Conservation (phyloP, 2,797 vertebrate species). For the Babyrousa celebensis region DNA sequence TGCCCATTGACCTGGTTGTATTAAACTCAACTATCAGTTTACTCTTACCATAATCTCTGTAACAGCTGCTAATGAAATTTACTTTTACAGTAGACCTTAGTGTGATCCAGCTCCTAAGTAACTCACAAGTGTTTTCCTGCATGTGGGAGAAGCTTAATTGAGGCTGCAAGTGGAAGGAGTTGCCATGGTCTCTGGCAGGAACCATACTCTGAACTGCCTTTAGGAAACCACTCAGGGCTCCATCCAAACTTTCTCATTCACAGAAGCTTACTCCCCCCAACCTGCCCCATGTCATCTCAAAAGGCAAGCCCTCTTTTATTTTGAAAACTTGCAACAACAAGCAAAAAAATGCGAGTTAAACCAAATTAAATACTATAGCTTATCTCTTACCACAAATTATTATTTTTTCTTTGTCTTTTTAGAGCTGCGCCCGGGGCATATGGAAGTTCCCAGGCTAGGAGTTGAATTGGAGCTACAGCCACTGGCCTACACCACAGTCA, state of each 20-base stretch:
- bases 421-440: no score
- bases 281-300: not conserved
- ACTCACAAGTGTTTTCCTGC: not conserved
- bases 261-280: no score
- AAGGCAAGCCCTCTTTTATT: slow-evolving; percentile 23
- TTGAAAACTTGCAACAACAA: slow-evolving; percentile 15
- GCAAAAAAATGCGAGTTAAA: not conserved
- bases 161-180: not conserved
- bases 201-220: not conserved
- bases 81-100: not conserved
- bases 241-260: not conserved
- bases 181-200: not conserved
- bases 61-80: slow-evolving; percentile 37
- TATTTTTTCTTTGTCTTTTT: no score
- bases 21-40: slow-evolving; percentile 2
- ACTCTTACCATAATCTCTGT: not conserved
- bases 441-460: no score
- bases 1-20: slow-evolving; percentile 50
- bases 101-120: not conserved
- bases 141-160: not conserved
- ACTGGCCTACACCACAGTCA: no score
- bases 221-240: not conserved
- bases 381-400: no score
- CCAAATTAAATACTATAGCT: not conserved
- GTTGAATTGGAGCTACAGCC: no score